A percentile compares a stretch with the other conserved stretches of the same genome.
phyloP scores from a whole-genome alignment of 1,140 invertebrate genomes.

The Bombus waltoni region DNA sequence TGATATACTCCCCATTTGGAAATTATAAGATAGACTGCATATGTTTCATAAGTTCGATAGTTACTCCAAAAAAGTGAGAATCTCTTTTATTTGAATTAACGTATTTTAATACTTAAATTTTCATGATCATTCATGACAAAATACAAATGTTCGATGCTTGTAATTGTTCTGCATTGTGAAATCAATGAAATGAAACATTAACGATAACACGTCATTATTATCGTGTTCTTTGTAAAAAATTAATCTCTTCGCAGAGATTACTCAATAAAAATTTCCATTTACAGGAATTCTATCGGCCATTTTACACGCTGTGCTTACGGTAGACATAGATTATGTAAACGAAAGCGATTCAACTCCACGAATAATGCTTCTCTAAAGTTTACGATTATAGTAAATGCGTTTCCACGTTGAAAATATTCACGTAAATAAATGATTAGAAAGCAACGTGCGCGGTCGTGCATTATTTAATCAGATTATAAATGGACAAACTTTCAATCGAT shows the following conservation, averaged over 20 bases:
- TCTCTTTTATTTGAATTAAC: neutral
- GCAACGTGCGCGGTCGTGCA: neutral
- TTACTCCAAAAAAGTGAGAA: neutral
- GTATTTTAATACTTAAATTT: neutral
- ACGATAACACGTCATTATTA: neutral
- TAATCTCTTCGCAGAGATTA: neutral
- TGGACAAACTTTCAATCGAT: neutral
- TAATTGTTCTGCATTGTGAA: neutral
- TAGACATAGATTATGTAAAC: conserved; percentile 16
- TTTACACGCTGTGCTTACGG: neutral
- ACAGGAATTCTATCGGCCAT: neutral
- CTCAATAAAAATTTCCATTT: neutral
- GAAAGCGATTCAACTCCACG: neutral
- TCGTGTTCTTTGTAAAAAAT: neutral
- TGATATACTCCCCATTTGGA: neutral
- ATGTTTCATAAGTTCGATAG: too few species aligned
- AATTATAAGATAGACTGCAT: too few species aligned
- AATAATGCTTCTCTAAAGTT: conserved; percentile 13
- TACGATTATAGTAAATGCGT: neutral
- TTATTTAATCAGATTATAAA: neutral
- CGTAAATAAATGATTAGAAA: conserved; percentile 30
- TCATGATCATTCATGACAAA: neutral
- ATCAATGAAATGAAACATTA: neutral
- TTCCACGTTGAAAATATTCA: conserved; percentile 1
- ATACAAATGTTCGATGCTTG: neutral